A percentile compares a stretch with the other conserved stretches of the same genome.
phyloP scores from a whole-genome alignment of 2,888 invertebrate species.

The Stenichneumon culpator region DNA sequence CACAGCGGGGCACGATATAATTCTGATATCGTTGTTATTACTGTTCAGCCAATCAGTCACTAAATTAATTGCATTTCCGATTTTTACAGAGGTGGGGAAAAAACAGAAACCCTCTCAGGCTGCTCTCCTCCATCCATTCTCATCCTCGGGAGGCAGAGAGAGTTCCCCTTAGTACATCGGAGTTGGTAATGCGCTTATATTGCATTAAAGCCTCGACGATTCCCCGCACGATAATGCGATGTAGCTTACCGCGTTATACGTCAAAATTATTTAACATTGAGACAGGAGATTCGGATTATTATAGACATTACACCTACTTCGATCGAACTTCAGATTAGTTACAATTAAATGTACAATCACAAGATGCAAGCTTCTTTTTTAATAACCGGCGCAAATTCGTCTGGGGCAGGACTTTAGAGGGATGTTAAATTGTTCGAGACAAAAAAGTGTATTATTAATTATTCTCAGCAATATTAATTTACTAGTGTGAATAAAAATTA shows the following conservation, averaged over 20 bases:
- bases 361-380: background rate
- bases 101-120: background rate
- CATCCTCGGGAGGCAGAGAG: background rate
- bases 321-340: background rate
- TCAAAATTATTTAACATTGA: slow-evolving; percentile 8
- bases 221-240: background rate
- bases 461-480: background rate
- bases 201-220: background rate
- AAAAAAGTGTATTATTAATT: background rate
- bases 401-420: no score
- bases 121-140: background rate
- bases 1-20: slow-evolving; percentile 26
- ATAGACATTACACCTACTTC: background rate
- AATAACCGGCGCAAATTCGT: background rate
- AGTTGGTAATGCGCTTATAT: slow-evolving; percentile 32
- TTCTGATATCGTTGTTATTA: background rate
- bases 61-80: background rate
- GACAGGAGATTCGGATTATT: background rate
- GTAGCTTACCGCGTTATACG: background rate
- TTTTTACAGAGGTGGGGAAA: background rate
- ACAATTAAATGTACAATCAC: background rate
- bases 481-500: background rate
- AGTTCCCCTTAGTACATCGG: slow-evolving; percentile 17
- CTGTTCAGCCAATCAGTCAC: slow-evolving; percentile 22
- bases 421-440: background rate